Evolutionary conservation across 2,888 invertebrate genomes (phyloP), one percentile per base, ranked within the genome.

Genomic region (Crematogaster levior): DNA sequence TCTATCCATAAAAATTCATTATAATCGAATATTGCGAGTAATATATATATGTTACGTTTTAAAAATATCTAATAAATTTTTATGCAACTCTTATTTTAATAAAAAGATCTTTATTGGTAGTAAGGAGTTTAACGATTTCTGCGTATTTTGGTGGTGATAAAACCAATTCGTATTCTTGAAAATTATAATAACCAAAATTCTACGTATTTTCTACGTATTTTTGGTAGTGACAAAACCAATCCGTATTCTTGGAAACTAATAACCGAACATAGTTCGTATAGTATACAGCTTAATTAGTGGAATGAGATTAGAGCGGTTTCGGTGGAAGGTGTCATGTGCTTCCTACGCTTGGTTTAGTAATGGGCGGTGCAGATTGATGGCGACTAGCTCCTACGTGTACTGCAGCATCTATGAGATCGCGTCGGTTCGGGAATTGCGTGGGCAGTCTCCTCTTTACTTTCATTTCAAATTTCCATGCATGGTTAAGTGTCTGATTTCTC

Each of bases 391-490:
- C 68, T 68, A 79, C 43, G 56, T 79, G 34, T 51, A 27, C 72
- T 70, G 65, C 56, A 46, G 24, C 24, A 46, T 58, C 34, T 34
- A 43, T 40, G 77, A 77, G 56, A n/a, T 70, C 43, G 56, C 34
- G 24, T 79, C 21, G 34, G 43, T 79, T 79, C 34, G 70, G 43
- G 43, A 79, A 79, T 77, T 56, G 77, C 12, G 77, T 70, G 70
- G 56, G 77, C 77, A 77, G 51, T 5, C 24, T 70, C 34, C 75
- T 48, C 66, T 74, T 73, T 81, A 81, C 81, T 79, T 83, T 72
- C 53, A 81, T 72, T 82, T 77, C 65, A 70, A 86, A 86, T 88
- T 86, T 86, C 77, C 88, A 84, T 85, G 66, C 81, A 63, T 74
- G 77, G 63, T 73, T 81, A 77, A 85, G 15, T 21, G 68, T 37